Percentiles rank a stretch among this genome's conserved stretches.
These are phyloP conservation scores for Ptychochromis oligacanthus DNA, from an alignment of 2,113 vertebrate genomes.

Conservation along the genomic window DNA sequence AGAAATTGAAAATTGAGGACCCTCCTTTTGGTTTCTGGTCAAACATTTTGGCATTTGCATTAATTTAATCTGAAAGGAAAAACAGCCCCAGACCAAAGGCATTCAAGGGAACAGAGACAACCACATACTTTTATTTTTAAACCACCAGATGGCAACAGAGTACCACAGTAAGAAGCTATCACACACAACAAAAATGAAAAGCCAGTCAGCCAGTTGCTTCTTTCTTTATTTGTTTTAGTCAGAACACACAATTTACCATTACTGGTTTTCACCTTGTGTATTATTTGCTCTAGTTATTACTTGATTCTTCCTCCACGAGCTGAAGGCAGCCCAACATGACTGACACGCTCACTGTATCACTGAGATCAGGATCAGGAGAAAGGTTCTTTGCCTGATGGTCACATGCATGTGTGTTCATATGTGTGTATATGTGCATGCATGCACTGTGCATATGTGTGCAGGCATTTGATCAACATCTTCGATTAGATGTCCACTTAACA, in stretches of 20 bases:
- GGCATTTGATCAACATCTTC: slow-evolving; percentile 74
- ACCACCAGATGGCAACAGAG: slow-evolving; percentile 63
- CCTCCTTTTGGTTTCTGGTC: not conserved
- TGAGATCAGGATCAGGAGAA: slow-evolving; percentile 57
- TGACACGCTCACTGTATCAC: slow-evolving; percentile 50
- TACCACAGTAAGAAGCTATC: not conserved
- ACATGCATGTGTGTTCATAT: slow-evolving; percentile 14
- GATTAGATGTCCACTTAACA: slow-evolving; percentile 75
- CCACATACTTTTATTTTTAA: not conserved
- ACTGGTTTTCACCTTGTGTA: slow-evolving; percentile 70
- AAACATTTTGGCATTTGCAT: not conserved
- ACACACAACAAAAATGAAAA: slow-evolving; percentile 24
- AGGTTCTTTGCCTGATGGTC: slow-evolving; percentile 46
- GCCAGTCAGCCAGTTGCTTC: slow-evolving; percentile 60
- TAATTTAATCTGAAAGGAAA: no score
- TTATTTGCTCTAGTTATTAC: slow-evolving; percentile 72
- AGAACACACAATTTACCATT: slow-evolving; percentile 81
- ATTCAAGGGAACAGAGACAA: not conserved
- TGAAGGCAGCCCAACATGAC: slow-evolving; percentile 64
- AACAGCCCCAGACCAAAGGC: no score
- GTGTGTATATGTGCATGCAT: not conserved
- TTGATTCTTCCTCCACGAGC: slow-evolving; percentile 62
- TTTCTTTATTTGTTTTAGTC: slow-evolving; percentile 79
- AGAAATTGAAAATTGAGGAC: not conserved
- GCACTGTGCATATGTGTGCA: slow-evolving; percentile 37